These are phyloP conservation scores for Sebastes trivittatus DNA, from an alignment of 2,797 vertebrate genomes.

Conservation along the genomic window DNA sequence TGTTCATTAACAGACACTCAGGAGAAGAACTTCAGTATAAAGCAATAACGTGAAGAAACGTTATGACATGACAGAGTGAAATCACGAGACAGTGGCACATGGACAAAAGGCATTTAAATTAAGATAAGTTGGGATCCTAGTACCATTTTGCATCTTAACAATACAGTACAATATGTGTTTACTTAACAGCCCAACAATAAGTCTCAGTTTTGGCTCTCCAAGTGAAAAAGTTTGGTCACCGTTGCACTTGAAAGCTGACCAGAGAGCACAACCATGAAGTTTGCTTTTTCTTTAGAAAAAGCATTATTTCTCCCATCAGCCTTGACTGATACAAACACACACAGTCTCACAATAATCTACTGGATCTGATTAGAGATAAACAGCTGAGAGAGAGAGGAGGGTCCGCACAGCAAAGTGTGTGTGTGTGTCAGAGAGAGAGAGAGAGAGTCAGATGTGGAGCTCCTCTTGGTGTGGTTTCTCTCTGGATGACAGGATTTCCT, in stretches of 20 bases:
- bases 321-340: background rate
- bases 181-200: background rate
- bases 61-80: background rate
- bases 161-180: background rate
- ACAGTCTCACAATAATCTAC: background rate
- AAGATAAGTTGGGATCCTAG: background rate
- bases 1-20: background rate
- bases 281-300: background rate
- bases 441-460: background rate
- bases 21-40: too few relatives aligned
- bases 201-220: background rate
- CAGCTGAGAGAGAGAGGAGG: background rate
- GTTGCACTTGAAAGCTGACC: background rate
- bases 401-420: background rate
- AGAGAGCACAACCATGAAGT: background rate
- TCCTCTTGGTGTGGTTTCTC: conserved; percentile 23
- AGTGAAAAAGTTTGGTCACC: background rate
- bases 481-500: conserved; percentile 38
- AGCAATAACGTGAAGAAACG: too few relatives aligned
- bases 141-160: background rate
- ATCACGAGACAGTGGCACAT: background rate
- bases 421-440: background rate
- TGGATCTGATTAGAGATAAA: background rate
- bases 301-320: background rate
- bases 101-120: background rate